A percentile compares a stretch with the other conserved stretches of the same genome.
Conservation (phyloP, 92 coral and sea anemone species). For the Montipora capitata region DNA sequence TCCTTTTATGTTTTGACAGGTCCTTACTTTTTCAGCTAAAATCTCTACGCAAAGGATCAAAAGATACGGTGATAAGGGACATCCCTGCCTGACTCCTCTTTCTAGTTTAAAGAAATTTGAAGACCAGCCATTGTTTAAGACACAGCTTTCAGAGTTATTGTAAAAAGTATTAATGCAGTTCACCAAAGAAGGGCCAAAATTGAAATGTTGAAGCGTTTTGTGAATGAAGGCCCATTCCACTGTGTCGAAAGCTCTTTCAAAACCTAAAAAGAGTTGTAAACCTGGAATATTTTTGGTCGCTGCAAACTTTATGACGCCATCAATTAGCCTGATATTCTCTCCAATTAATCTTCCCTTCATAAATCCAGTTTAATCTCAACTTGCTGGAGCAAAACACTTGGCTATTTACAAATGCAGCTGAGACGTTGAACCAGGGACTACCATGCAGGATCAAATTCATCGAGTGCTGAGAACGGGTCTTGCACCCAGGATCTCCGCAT, state of each 20-base stretch:
- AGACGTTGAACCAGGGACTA: too few species aligned
- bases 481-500: too few species aligned
- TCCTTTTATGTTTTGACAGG: conserved; percentile 6
- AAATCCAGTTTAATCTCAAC: not conserved
- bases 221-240: conserved; percentile 5
- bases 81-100: too few species aligned
- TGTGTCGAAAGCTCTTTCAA: not conserved
- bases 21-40: conserved; percentile 1
- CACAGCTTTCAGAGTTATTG: conserved; percentile 4
- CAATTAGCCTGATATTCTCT: conserved; percentile 3
- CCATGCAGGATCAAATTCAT: too few species aligned
- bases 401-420: too few species aligned
- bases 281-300: not conserved
- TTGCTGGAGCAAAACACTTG: too few species aligned
- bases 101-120: too few species aligned
- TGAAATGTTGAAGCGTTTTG: not conserved
- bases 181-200: too few species aligned
- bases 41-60: not conserved
- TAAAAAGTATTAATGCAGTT: conserved; percentile 4
- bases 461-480: too few species aligned
- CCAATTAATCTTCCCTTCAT: not conserved
- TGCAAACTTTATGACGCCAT: conserved; percentile 4
- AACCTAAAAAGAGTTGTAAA: not conserved
- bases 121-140: too few species aligned
- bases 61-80: too few species aligned